These are phyloP conservation scores for Glomeris maerens DNA, from an alignment of 1,140 invertebrate genomes.

Conservation along the genomic window DNA sequence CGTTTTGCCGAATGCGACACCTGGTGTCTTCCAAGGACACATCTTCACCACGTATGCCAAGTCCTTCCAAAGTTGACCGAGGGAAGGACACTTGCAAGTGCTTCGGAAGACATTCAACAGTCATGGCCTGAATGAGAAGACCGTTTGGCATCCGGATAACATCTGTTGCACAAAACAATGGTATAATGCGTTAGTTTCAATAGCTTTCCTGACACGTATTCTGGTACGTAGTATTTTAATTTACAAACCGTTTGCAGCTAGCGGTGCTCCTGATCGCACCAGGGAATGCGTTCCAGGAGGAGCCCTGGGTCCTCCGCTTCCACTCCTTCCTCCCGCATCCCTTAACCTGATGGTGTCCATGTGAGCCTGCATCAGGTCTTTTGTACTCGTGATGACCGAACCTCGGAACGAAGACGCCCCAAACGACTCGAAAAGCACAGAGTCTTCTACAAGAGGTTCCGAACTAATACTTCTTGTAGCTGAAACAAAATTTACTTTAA, in stretches of 20 bases:
- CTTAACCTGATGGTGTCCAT: too few relatives aligned
- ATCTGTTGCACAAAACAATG: neutral
- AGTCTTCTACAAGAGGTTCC: too few relatives aligned
- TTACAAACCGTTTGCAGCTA: neutral
- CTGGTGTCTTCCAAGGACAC: neutral
- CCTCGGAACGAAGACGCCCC: too few relatives aligned
- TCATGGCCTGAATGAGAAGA: conserved; percentile 4
- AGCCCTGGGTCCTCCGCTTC: neutral
- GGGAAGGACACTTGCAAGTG: conserved; percentile 7
- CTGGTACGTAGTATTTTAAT: neutral
- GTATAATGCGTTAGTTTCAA: neutral
- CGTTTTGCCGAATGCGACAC: neutral
- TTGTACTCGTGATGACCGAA: too few relatives aligned
- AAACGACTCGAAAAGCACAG: too few relatives aligned
- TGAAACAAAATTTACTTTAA: too few relatives aligned
- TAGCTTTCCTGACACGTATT: neutral
- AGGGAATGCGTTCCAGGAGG: neutral
- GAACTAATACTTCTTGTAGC: too few relatives aligned
- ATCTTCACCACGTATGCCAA: neutral
- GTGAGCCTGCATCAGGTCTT: too few relatives aligned
- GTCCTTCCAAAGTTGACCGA: neutral
- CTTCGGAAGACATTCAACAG: conserved; percentile 7
- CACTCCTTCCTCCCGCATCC: neutral
- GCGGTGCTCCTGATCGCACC: neutral
- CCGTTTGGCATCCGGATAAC: conserved; percentile 3